Conservation (phyloP, 1,140 invertebrate species). For the Oreohelix idahoensis region DNA sequence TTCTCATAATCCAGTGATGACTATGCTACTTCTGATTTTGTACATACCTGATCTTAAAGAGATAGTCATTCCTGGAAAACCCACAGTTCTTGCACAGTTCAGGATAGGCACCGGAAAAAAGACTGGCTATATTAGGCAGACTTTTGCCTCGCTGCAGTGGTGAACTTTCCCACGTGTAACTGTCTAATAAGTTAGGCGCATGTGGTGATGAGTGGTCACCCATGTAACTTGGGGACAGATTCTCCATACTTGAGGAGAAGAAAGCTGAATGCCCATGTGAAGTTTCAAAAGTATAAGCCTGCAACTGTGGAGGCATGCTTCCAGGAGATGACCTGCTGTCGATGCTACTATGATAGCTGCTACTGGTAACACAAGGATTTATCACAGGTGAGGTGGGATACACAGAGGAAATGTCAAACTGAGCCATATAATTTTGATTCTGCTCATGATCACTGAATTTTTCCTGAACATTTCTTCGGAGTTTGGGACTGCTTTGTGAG, state of each 20-base stretch:
- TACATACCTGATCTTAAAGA: constrained; percentile 33
- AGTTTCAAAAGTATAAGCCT: neutral
- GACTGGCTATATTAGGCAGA: neutral
- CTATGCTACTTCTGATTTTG: too few species aligned
- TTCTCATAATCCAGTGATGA: too few species aligned
- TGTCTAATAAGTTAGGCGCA: neutral
- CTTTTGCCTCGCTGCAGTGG: neutral
- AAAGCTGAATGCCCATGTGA: neutral
- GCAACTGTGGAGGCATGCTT: neutral
- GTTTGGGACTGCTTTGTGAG: constrained; percentile 22
- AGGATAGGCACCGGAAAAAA: neutral
- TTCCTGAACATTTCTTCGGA: neutral
- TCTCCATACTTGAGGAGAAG: constrained; percentile 29
- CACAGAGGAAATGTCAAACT: neutral
- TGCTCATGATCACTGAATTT: neutral
- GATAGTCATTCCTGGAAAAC: constrained; percentile 28
- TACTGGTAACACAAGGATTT: neutral
- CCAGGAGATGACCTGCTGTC: neutral
- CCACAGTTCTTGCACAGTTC: constrained; percentile 28
- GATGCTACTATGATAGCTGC: neutral
- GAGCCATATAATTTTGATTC: neutral
- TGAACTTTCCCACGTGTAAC: neutral
- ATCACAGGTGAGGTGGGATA: neutral
- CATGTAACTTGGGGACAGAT: neutral
- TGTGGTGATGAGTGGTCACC: neutral